Evolutionary conservation across 2,888 invertebrate species (phyloP), one percentile per base, ranked within the genome.

Genomic region (Sthenelais limicola): DNA sequence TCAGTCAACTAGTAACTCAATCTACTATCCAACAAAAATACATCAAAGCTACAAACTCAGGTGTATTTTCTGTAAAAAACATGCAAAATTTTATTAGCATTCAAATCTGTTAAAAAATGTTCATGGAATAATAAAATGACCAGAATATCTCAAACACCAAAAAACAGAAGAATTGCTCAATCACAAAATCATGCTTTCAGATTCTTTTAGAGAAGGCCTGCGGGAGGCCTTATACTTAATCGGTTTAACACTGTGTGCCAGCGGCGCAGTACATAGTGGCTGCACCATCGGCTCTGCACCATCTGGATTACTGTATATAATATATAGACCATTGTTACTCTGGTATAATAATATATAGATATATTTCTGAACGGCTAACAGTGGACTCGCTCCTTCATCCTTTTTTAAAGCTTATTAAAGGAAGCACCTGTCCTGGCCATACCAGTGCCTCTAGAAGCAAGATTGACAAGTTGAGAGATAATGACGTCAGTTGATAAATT

Each of bases 21-120:
- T n/a, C n/a, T n/a, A n/a, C n/a, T n/a, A n/a, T n/a, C n/a, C n/a
- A n/a, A n/a, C n/a, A n/a, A n/a, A n/a, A n/a, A n/a, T n/a, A n/a
- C n/a, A n/a, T n/a, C 58, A 58, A 58, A 58, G 21, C 58, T 58
- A 58, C 58, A 58, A 58, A 58, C 58, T 58, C 58, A 58, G 35
- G 58, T 58, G 7, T 58, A 21, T 58, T n/a, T 58, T 58, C 58
- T 58, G 58, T 58, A 58, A 58, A 58, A 58, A 58, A 58, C 58
- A 58, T 58, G 58, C 58, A 58, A 58, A 58, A 58, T 58, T 58
- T 58, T 58, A 58, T 58, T 58, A 58, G 58, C 58, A 58, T 58
- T 58, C 58, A 58, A 58, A 58, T 58, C 58, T 58, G 58, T 58
- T 58, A 58, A 58, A n/a, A 58, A 32, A 58, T 58, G 58, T 38